Evolutionary conservation across 2,113 vertebrate genomes (phyloP), one percentile per base, ranked within the genome.

Genomic region (Budorcas taxicolor): DNA sequence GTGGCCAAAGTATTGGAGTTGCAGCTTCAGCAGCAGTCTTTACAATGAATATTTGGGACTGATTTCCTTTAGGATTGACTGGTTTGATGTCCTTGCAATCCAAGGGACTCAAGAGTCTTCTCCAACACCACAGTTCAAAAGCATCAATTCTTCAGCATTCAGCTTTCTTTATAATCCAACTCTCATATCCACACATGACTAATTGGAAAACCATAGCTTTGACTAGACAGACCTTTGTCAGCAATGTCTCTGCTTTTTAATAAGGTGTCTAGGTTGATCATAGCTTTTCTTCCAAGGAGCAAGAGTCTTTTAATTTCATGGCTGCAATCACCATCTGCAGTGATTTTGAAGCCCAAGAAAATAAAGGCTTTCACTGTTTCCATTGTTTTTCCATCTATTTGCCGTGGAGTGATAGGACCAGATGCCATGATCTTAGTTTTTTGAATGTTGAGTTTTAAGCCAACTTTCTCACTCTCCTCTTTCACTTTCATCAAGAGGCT

Each of bases 351-450:
- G 67, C n/a, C n/a, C 19, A 23, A 23, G 19, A 71, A 71, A 71
- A 23, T 71, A 71, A 67, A n/a, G n/a, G 36, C n/a, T 71, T 11
- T 40, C 19, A 71, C 19, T 71, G 9, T 71, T 71, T 71, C 64
- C n/a, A 21, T 36, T 71, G 64, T 71, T 71, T 71, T 71, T 71
- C n/a, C 19, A 71, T 71, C n/a, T 71, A 71, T 71, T 23, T 71
- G 67, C 67, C 0, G 0, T 71, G 5, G 10, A 71, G 67, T 12
- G n/a, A 40, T 71, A 12, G 67, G n/a, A 71, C 67, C 0, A 0
- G 67, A 40, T 71, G n/a, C 10, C n/a, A 40, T 71, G 67, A 71
- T 71, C n/a, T 40, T 71, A 40, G n/a, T 40, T 40, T 23, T 40
- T 71, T 71, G 67, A 71, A 40, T 40, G 19, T 40, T 40, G 67